These are phyloP conservation scores for Malurus splendens DNA, from an alignment of 2,797 vertebrate genomes.

Conservation along the genomic window DNA sequence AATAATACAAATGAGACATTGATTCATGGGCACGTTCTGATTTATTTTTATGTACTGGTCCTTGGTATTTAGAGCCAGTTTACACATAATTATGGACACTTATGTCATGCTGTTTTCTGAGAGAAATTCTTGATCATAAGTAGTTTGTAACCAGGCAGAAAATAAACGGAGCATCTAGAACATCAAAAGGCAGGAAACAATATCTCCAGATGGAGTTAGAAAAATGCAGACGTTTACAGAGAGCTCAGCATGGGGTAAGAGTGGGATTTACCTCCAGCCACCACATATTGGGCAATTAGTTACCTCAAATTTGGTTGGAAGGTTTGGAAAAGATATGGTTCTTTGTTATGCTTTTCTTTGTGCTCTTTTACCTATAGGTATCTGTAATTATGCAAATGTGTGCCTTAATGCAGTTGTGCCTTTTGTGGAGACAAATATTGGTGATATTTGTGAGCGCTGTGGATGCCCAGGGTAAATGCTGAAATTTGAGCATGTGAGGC, in stretches of 20 bases:
- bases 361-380: not conserved
- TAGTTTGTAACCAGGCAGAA: not conserved
- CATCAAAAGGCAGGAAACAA: not conserved
- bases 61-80: not conserved
- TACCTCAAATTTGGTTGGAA: not conserved
- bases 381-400: not conserved
- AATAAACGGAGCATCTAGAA: not conserved
- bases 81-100: not conserved
- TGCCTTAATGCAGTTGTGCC: not conserved
- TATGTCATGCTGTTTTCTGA: not conserved
- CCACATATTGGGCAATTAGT: not conserved
- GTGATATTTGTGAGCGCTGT: not conserved
- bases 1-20: conserved; percentile 18
- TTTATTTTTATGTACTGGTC: not conserved
- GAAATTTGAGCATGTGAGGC: not conserved
- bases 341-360: not conserved
- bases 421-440: not conserved
- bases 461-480: not conserved
- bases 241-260: not conserved
- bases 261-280: not conserved
- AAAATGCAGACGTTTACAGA: not conserved
- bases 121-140: not conserved
- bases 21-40: not conserved
- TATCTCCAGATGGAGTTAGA: not conserved
- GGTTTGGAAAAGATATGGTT: not conserved